Evolutionary conservation across 2,888 invertebrate genomes (phyloP).

Genomic region (Leucophenga maculata): DNA sequence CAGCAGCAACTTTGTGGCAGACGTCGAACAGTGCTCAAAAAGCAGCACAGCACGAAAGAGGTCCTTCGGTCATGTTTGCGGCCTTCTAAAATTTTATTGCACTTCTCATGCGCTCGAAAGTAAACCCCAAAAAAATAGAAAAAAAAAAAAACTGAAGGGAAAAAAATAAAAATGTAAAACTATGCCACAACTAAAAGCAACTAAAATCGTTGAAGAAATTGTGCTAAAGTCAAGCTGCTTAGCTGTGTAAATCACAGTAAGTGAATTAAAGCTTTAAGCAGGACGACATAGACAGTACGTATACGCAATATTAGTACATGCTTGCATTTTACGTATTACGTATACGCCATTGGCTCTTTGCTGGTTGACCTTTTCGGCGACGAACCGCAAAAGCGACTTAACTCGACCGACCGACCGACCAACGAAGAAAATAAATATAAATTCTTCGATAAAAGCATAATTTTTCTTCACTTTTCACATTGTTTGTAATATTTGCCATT

Average conservation of each 20-base stretch:
- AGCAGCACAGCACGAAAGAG: constrained; percentile 4
- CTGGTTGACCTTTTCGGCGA: neutral
- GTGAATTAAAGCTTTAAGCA: constrained; percentile 57
- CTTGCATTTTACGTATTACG: neutral
- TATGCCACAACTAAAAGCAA: constrained; percentile 20
- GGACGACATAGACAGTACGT: constrained; percentile 19
- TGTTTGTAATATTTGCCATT: constrained; percentile 55
- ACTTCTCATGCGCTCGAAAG: constrained; percentile 23
- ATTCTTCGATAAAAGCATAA: constrained; percentile 37
- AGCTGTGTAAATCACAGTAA: constrained; percentile 53
- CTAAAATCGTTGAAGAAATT: neutral
- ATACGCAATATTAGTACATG: neutral
- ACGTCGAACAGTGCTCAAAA: constrained; percentile 12
- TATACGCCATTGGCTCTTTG: constrained; percentile 11
- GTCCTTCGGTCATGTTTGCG: constrained; percentile 32
- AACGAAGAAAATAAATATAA: constrained; percentile 25
- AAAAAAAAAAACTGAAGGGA: neutral
- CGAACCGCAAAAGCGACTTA: constrained; percentile 1
- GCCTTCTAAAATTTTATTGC: constrained; percentile 32
- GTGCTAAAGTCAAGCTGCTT: constrained; percentile 37
- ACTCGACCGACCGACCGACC: neutral
- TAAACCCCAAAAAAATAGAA: neutral
- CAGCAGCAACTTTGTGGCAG: neutral
- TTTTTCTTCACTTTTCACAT: constrained; percentile 45
- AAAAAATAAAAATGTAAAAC: neutral